Conservation (phyloP, 2,797 vertebrate genomes). For the Rhinella marina region DNA sequence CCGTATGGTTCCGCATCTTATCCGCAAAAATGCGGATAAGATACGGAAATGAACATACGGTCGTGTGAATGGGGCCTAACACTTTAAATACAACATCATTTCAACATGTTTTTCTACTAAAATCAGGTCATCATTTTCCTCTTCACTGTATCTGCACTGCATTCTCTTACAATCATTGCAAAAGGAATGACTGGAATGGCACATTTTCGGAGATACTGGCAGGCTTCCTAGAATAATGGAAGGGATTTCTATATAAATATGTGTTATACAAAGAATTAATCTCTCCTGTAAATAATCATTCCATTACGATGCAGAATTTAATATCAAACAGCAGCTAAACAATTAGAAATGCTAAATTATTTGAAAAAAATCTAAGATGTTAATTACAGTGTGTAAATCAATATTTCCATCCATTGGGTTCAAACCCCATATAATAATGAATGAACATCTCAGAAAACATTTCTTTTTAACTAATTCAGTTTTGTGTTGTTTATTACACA, state of each 20-base stretch:
- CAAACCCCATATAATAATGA: neutral
- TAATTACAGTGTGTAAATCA: neutral
- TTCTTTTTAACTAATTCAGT: neutral
- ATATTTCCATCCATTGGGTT: neutral
- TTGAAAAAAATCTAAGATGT: neutral
- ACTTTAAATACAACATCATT: neutral
- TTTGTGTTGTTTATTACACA: neutral
- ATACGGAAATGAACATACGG: no score
- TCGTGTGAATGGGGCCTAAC: no score
- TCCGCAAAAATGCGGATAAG: no score
- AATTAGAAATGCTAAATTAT: neutral
- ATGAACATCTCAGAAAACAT: neutral
- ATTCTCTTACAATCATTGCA: neutral
- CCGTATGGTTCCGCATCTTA: no score
- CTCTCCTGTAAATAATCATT: neutral
- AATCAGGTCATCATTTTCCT: conserved; percentile 3
- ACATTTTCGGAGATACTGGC: conserved; percentile 1
- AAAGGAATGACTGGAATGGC: neutral
- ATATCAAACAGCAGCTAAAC: neutral
- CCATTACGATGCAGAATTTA: neutral
- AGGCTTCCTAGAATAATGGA: conserved; percentile 6
- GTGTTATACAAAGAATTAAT: neutral
- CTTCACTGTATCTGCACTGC: neutral
- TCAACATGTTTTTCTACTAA: neutral
- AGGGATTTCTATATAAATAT: neutral